Evolutionary conservation across 2,797 vertebrate genomes (phyloP).

Genomic region (Muscicapa comitata): DNA sequence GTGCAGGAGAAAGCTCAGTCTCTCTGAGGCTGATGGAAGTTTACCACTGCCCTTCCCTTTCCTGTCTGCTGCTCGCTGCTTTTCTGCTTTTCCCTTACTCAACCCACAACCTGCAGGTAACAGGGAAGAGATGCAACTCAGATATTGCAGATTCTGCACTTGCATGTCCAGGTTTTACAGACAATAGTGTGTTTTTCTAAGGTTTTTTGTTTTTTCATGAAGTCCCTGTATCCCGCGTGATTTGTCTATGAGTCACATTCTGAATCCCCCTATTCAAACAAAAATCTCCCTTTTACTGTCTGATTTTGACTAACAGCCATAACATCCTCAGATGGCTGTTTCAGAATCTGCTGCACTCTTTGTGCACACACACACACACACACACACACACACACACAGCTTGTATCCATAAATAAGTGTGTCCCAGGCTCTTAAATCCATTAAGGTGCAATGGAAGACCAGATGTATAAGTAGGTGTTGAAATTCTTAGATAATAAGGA

Average conservation of each 20-base stretch:
- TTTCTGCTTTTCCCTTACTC: not conserved
- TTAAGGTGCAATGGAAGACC: not conserved
- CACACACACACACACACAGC: rapidly evolving
- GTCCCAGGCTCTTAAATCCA: not conserved
- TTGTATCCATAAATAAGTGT: not conserved
- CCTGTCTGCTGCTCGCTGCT: not conserved
- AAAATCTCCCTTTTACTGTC: not conserved
- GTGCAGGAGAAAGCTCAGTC: not conserved
- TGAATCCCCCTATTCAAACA: not conserved
- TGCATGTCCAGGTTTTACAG: not conserved
- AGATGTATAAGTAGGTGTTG: not conserved
- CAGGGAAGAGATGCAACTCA: not conserved
- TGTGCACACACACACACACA: not conserved
- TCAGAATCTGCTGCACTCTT: not conserved
- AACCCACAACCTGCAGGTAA: not conserved
- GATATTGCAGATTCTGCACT: not conserved
- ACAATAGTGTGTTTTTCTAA: not conserved
- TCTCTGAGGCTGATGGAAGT: not conserved
- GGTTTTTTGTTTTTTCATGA: not conserved
- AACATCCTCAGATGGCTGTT: not conserved
- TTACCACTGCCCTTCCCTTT: not conserved
- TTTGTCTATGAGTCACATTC: not conserved
- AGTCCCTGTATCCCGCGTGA: not conserved
- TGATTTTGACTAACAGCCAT: not conserved
- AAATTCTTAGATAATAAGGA: not conserved